These are phyloP conservation scores for Strix occidentalis DNA, from an alignment of 2,797 vertebrate genomes.

Conservation along the genomic window DNA sequence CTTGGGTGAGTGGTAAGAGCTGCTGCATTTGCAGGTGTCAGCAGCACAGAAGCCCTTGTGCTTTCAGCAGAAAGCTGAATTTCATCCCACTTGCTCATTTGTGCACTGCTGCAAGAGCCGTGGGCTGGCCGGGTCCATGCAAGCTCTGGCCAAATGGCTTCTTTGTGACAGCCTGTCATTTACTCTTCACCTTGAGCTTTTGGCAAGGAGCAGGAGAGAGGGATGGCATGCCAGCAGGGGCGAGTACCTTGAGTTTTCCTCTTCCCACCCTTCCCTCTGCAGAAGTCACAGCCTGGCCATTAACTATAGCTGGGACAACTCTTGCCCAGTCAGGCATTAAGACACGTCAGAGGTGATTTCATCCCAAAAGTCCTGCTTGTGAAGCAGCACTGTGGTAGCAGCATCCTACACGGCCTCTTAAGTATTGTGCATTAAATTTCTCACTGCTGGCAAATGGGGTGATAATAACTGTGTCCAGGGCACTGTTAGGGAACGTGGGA, in stretches of 20 bases:
- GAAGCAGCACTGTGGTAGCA: not conserved
- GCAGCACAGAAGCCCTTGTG: not conserved
- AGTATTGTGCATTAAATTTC: not conserved
- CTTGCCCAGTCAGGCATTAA: not conserved
- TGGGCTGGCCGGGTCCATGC: fast-evolving
- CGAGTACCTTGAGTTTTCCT: not conserved
- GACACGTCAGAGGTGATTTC: not conserved
- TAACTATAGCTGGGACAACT: not conserved
- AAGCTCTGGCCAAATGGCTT: not conserved
- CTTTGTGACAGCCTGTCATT: not conserved
- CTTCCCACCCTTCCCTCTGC: not conserved
- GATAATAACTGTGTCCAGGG: not conserved
- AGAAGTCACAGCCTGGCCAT: not conserved
- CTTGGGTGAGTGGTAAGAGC: not conserved
- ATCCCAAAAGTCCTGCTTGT: not conserved
- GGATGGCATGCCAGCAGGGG: not conserved
- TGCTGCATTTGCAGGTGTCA: not conserved
- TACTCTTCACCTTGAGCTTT: slow-evolving; percentile 29
- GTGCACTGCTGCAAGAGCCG: not conserved
- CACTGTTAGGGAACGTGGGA: not conserved
- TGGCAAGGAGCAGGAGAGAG: not conserved
- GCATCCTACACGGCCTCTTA: not conserved
- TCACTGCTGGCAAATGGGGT: not conserved
- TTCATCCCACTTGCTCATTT: not conserved
- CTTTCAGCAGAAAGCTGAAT: not conserved